Evolutionary conservation across 2,888 invertebrate genomes (phyloP), one percentile per base, ranked within the genome.

Genomic region (Neria commutata): DNA sequence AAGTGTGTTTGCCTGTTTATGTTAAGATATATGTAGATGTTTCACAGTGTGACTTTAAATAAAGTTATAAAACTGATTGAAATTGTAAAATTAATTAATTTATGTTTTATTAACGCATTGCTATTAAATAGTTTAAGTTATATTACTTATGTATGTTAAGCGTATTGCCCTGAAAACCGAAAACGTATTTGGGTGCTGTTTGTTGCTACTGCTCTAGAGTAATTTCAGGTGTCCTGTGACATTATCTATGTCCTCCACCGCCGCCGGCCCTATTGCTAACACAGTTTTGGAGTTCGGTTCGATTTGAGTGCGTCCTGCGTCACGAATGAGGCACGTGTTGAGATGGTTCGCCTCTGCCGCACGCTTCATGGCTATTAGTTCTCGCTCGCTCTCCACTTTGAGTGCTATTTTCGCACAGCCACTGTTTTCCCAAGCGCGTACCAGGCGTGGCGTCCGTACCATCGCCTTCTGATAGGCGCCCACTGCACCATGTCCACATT

Each of bases 251-350:
- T 89, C 77, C 68, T 86, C 85, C 67, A 87, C 88, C 40, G 91
- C 89, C 3, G 92, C 96, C 49, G 97, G 98, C n/a, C 98, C 98
- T 54, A 98, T 86, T 1, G 94, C 96, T 56, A 96, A 84, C 1
- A 97, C 96, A 58, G 98, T 98, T 72, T 88, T 87, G 10, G 94
- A 91, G 65, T 96, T 95, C 1, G 91, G 87, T 48, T 90, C 90
- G 63, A 98, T 91, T 83, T 98, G 96, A 5, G 97, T 98, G 67
- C 93, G 88, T 1, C 98, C 98, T 3, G 97, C 97, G 83, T 98
- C 97, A 64, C 88, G 84, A 61, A 98, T 89, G 25, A 94, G 77
- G 62, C 90, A 89, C 11, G 89, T 87, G 34, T 90, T 83, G 0
- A 97, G 83, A 26, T 91, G 90, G 60, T 85, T 77, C 26, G 86